phyloP scores from a whole-genome alignment of 2,113 vertebrate genomes.

The Sylvia atricapilla region DNA sequence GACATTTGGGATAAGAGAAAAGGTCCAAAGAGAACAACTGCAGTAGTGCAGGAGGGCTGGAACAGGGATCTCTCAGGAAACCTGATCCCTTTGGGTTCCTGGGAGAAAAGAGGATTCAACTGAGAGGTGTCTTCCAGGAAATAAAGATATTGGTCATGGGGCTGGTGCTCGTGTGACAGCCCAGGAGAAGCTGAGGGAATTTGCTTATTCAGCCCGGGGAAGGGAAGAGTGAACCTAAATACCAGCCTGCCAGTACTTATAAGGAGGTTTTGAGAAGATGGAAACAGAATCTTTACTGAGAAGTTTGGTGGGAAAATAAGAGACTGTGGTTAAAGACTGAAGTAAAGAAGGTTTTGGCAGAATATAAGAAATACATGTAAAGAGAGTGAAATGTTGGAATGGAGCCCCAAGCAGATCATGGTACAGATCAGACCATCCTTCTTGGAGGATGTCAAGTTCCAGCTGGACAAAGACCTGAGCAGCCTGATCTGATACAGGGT shows the following conservation, averaged over 20 bases:
- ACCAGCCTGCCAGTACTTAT: neutral
- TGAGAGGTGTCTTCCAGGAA: neutral
- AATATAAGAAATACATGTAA: neutral
- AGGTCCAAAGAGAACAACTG: neutral
- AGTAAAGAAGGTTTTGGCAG: neutral
- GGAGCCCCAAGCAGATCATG: neutral
- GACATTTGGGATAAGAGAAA: neutral
- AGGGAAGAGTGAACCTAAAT: neutral
- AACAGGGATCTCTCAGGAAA: neutral
- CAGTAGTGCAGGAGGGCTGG: neutral
- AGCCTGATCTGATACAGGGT: neutral
- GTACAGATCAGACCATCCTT: neutral
- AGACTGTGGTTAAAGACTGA: neutral
- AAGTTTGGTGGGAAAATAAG: neutral
- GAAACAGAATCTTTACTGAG: neutral
- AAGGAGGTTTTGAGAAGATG: neutral
- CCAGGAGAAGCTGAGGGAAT: neutral
- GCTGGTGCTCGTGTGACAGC: neutral
- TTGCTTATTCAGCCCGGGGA: neutral
- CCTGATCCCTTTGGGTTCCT: neutral
- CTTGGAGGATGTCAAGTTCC: neutral
- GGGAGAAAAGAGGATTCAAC: neutral
- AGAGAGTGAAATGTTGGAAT: neutral
- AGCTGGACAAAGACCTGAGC: neutral
- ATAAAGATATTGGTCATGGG: neutral